A percentile compares a stretch with the other conserved stretches of the same genome.
Conservation (phyloP, 2,797 vertebrate genomes). For the Adelosebastes latens region DNA sequence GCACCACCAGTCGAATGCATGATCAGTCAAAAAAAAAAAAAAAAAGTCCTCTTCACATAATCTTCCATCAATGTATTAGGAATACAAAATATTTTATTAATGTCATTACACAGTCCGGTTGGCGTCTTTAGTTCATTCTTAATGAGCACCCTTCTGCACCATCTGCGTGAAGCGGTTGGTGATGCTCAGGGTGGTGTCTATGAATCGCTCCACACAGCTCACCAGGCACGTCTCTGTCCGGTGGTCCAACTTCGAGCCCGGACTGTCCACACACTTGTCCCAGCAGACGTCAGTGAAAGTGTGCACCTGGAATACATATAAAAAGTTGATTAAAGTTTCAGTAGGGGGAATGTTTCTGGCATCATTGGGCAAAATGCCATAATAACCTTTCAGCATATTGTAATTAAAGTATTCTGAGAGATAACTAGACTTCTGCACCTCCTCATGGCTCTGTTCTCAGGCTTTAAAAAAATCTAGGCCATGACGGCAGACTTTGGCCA, state of each 20-base stretch:
- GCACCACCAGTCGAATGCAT: neutral
- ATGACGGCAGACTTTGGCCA: too few relatives aligned
- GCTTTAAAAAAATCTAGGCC: too few relatives aligned
- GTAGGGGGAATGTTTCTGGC: too few relatives aligned
- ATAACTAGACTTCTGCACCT: too few relatives aligned
- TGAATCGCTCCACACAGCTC: conserved; percentile 91
- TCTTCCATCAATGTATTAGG: neutral
- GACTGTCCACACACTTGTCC: conserved; percentile 92
- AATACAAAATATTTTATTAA: neutral
- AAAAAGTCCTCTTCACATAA: neutral
- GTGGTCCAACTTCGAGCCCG: conserved; percentile 87
- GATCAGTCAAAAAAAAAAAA: neutral
- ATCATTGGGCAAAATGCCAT: too few relatives aligned
- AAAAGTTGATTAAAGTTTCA: neutral
- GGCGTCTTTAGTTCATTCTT: conserved; percentile 9
- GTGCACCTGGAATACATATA: conserved; percentile 84
- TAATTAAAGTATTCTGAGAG: too few relatives aligned
- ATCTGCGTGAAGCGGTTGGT: conserved; percentile 93
- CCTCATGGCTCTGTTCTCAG: too few relatives aligned
- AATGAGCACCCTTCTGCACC: conserved; percentile 90
- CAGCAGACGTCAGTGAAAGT: conserved; percentile 93
- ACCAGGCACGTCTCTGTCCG: conserved; percentile 89
- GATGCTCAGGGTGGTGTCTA: conserved; percentile 90
- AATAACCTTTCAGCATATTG: too few relatives aligned
- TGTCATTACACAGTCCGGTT: neutral